phyloP scores from a whole-genome alignment of 2,888 invertebrate species.

The Lutraria lutraria region DNA sequence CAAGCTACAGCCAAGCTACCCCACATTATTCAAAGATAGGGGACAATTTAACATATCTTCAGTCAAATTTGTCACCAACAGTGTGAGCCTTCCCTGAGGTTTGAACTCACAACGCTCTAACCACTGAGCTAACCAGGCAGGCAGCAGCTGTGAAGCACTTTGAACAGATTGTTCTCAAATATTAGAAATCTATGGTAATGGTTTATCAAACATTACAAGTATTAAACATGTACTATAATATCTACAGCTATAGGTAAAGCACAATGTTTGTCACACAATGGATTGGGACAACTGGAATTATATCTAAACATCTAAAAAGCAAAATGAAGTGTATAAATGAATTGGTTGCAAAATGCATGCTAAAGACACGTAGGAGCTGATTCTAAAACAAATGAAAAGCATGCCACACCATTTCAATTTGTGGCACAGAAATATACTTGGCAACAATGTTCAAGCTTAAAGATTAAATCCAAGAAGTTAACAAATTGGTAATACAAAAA shows the following conservation, averaged over 20 bases:
- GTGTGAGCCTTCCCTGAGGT: too few relatives aligned
- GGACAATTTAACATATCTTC: too few relatives aligned
- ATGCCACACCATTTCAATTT: neutral
- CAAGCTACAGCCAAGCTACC: too few relatives aligned
- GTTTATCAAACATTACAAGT: neutral
- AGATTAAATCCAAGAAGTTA: too few relatives aligned
- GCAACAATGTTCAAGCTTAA: too few relatives aligned
- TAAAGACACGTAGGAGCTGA: neutral
- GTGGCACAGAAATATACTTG: too few relatives aligned
- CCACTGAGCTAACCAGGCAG: too few relatives aligned
- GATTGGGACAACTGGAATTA: neutral
- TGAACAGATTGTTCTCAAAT: neutral
- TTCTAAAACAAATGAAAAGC: neutral
- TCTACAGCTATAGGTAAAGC: slow-evolving; percentile 5
- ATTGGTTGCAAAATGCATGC: neutral
- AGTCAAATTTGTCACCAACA: too few relatives aligned
- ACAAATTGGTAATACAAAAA: too few relatives aligned
- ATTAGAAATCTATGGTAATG: neutral
- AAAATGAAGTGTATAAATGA: neutral
- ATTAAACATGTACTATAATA: neutral
- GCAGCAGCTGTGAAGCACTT: too few relatives aligned
- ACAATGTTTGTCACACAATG: neutral
- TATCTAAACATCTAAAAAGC: neutral
- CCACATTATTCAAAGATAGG: too few relatives aligned
- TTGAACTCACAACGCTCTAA: too few relatives aligned